Conservation (phyloP, 2,797 vertebrate genomes). For the Mastacembelus armatus region DNA sequence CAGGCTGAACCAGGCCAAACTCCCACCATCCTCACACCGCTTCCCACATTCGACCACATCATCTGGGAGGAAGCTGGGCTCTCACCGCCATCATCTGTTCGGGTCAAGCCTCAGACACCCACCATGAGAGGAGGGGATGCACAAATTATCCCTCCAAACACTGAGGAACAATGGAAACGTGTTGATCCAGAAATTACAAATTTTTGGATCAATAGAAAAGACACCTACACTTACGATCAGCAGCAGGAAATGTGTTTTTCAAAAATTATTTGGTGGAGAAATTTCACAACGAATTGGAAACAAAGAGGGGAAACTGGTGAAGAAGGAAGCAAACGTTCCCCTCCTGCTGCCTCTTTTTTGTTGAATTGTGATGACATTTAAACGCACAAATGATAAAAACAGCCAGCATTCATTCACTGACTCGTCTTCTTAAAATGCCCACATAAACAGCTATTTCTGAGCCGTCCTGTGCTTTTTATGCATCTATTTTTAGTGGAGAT, state of each 20-base stretch:
- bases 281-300: neutral
- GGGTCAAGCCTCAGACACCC: conserved; percentile 74
- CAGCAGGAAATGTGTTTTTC: conserved; percentile 29
- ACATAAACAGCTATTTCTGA: conserved; percentile 31
- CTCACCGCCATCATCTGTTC: conserved; percentile 74
- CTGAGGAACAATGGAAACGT: conserved; percentile 54
- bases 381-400: conserved; percentile 3
- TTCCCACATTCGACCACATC: conserved; percentile 77
- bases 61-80: conserved; percentile 78
- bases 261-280: conserved; percentile 7
- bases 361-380: neutral
- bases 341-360: neutral
- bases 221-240: conserved; percentile 62
- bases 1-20: conserved; percentile 56
- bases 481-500: conserved; percentile 49
- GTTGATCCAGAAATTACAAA: conserved; percentile 46
- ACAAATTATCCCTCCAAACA: conserved; percentile 49
- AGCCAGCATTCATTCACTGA: conserved; percentile 23
- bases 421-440: conserved; percentile 45
- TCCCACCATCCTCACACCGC: conserved; percentile 60
- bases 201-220: conserved; percentile 46
- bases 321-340: neutral
- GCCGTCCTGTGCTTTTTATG: conserved; percentile 9
- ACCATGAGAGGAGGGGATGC: conserved; percentile 56
- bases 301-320: neutral